Conservation (phyloP, 2,888 invertebrate species). For the Tipula vernalis region DNA sequence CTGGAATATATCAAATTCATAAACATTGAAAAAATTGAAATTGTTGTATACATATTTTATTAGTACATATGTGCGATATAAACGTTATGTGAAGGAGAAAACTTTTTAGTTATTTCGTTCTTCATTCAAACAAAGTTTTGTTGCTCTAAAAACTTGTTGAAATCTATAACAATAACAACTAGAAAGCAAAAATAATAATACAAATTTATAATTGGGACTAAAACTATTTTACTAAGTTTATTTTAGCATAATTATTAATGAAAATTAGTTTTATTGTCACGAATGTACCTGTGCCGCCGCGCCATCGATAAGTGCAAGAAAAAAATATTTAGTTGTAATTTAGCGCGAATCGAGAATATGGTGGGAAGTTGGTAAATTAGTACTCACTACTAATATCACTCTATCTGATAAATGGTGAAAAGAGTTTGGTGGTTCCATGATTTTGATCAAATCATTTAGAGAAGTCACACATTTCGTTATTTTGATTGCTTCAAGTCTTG, state of each 20-base stretch:
- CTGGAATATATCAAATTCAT: conserved; percentile 27
- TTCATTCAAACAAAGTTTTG: background rate
- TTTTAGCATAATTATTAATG: background rate
- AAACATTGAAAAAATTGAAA: background rate
- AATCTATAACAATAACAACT: background rate
- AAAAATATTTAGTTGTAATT: background rate
- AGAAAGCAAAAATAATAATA: background rate
- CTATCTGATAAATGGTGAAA: too few relatives aligned
- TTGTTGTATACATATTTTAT: background rate
- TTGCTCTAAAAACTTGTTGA: background rate
- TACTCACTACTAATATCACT: too few relatives aligned
- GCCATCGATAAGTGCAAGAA: background rate
- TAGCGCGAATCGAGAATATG: background rate
- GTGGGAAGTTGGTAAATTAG: background rate
- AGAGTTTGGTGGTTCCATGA: too few relatives aligned
- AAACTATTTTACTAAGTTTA: background rate
- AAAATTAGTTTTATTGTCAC: background rate
- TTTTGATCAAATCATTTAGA: too few relatives aligned
- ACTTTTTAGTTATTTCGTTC: background rate
- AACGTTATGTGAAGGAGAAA: background rate
- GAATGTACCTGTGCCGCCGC: background rate
- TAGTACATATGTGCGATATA: background rate
- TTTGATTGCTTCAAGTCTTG: too few relatives aligned
- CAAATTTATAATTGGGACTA: background rate
- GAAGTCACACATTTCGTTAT: too few relatives aligned